Base-by-base conservation (phyloP, 2,113 vertebrate species). In the Coregonus clupeaformis region DNA sequence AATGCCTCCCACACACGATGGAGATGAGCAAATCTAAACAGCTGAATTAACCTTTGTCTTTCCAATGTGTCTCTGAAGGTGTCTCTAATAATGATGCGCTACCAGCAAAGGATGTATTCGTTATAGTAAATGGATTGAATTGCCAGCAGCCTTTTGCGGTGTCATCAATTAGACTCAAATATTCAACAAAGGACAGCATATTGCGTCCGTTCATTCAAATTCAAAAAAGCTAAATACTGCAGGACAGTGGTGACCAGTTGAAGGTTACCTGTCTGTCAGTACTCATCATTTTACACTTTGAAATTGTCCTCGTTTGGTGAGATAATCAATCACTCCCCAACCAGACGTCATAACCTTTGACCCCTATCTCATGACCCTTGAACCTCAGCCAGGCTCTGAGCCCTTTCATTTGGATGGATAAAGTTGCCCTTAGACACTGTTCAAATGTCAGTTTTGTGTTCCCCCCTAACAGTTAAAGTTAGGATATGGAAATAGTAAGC, bases 401-500 rank as follows among this genome's bases (percentile, higher is more conserved):
- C n/a, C 6, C 9, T n/a, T 24, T 52, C 49, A 52, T 24, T 11
- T 60, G 18, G n/a, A 9, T 60, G 57, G 57, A 18, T 14, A 52
- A 52, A 1, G 49, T 52, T 60, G 6, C n/a, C 57, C 57, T 7
- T 22, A 22, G 57, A 22, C 18, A 60, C 57, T n/a, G 57, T n/a
- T 22, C 57, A 16, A 60, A 20, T n/a, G n/a, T 20, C 52, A 55
- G 66, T 74, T 72, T 81, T 22, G 55, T 73, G 69, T 69, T 64
- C 78, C 79, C 84, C 77, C 14, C 2, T 77, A 16, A 76, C 20
- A 20, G 52, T 20, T 59, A 70, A 80, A 60, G 77, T 76, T 62
- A 75, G 66, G 63, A 42, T 69, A 57, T 86, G 67, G 79, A 70
- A 73, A 71, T 74, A 49, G 77, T 80, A 78, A 69, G 68, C 79